Percentiles rank a stretch among this genome's conserved stretches.
phyloP scores from a whole-genome alignment of 1,140 invertebrate species.

The Aphelinus certus region DNA sequence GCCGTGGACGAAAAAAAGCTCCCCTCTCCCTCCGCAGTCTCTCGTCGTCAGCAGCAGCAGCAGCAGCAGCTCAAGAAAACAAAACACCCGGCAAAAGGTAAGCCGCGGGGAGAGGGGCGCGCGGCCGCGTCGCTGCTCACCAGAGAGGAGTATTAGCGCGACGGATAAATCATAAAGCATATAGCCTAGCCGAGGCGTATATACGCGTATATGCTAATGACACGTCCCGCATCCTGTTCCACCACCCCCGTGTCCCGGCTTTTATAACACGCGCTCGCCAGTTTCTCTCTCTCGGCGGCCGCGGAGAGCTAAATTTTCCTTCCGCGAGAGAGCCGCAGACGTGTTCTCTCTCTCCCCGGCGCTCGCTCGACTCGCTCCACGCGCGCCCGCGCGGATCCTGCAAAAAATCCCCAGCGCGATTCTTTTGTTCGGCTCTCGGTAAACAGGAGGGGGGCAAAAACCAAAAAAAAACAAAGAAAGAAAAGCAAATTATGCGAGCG shows the following conservation, averaged over 20 bases:
- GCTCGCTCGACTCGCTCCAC: no score
- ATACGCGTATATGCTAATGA: slow-evolving; percentile 40
- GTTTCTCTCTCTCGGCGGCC: not conserved
- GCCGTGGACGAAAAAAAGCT: no score
- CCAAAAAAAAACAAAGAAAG: not conserved
- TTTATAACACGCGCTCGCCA: not conserved
- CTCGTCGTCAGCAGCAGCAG: not conserved
- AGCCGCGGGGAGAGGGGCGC: no score
- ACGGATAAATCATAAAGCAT: slow-evolving; percentile 37
- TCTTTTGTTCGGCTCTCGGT: slow-evolving; percentile 37
- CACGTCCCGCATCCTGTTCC: slow-evolving; percentile 36
- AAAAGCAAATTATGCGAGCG: slow-evolving; percentile 22
- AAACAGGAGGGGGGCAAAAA: not conserved
- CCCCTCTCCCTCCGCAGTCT: no score
- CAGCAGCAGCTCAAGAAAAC: not conserved
- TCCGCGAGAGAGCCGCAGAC: not conserved
- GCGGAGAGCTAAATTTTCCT: slow-evolving; percentile 21
- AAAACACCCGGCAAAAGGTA: not conserved
- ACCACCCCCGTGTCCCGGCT: slow-evolving; percentile 1
- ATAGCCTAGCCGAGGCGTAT: slow-evolving; percentile 9
- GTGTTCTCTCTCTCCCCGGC: no score
- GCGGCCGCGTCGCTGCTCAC: no score
- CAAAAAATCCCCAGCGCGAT: slow-evolving; percentile 25
- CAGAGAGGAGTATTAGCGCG: slow-evolving; percentile 2
- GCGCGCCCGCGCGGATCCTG: not conserved